phyloP scores from a whole-genome alignment of 2,797 vertebrate species.

The Bradypodion ventrale region DNA sequence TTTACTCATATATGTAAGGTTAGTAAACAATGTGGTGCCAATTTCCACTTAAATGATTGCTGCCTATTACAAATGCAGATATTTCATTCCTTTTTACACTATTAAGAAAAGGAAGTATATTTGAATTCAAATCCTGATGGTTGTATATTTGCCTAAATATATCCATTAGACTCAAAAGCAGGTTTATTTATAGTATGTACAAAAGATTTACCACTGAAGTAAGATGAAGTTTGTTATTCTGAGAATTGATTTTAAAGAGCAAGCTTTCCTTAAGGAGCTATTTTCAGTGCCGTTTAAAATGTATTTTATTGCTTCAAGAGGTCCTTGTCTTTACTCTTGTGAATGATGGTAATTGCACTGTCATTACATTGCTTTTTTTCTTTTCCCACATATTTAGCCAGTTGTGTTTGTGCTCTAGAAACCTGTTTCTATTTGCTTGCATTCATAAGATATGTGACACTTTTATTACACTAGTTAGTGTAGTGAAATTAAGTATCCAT shows the following conservation, averaged over 20 bases:
- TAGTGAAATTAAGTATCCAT: slow-evolving; percentile 70
- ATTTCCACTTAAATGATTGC: slow-evolving; percentile 25
- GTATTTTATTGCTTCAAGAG: slow-evolving; percentile 61
- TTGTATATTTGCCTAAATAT: slow-evolving; percentile 31
- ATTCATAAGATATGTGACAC: slow-evolving; percentile 70
- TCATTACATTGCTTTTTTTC: slow-evolving; percentile 64
- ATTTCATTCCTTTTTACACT: slow-evolving; percentile 39
- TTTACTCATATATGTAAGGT: slow-evolving; percentile 62
- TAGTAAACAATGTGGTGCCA: slow-evolving; percentile 43
- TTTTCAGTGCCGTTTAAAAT: slow-evolving; percentile 54
- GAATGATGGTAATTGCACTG: slow-evolving; percentile 66
- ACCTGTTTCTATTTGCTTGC: slow-evolving; percentile 71
- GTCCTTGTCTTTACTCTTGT: slow-evolving; percentile 65
- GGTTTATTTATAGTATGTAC: slow-evolving; percentile 33
- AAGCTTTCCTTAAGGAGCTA: slow-evolving; percentile 52
- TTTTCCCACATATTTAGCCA: slow-evolving; percentile 64
- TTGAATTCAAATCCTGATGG: slow-evolving; percentile 23
- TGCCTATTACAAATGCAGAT: not conserved
- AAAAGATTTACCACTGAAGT: slow-evolving; percentile 40
- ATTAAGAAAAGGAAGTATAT: not conserved
- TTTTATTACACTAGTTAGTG: slow-evolving; percentile 66
- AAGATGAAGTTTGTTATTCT: slow-evolving; percentile 43
- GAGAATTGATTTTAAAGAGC: slow-evolving; percentile 53
- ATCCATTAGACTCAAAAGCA: slow-evolving; percentile 44
- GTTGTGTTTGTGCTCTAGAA: slow-evolving; percentile 61